Percentiles rank a stretch among this genome's conserved stretches.
Conservation (phyloP, 2,797 vertebrate genomes). For the Cirrhinus mrigala region DNA sequence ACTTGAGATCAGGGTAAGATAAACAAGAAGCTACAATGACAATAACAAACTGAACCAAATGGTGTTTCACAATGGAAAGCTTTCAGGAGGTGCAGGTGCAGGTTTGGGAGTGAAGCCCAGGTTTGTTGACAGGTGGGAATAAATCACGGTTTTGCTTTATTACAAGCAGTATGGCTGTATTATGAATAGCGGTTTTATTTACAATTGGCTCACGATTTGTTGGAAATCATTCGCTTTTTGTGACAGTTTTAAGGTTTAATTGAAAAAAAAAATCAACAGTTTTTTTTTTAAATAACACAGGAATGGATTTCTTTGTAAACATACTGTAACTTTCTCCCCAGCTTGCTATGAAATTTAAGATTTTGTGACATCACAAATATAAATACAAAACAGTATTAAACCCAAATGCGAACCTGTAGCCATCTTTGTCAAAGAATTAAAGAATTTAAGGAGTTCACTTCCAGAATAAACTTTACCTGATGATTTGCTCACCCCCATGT, state of each 20-base stretch:
- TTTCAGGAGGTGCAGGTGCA: slow-evolving; percentile 10
- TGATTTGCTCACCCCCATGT: no score
- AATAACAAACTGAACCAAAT: slow-evolving; percentile 12
- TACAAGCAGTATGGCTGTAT: not conserved
- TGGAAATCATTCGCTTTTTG: not conserved
- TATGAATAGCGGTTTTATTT: not conserved
- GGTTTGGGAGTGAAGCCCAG: slow-evolving; percentile 16
- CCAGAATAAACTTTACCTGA: no score
- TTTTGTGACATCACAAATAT: not conserved
- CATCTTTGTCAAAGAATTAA: no score
- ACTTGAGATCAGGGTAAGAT: not conserved
- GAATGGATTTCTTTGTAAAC: not conserved
- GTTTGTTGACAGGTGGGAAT: not conserved
- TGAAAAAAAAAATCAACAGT: not conserved
- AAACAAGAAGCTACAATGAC: slow-evolving; percentile 5
- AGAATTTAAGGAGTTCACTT: no score
- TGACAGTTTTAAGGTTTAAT: not conserved
- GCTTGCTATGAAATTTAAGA: slow-evolving; percentile 3
- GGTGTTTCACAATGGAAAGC: slow-evolving; percentile 25
- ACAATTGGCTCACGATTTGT: not conserved
- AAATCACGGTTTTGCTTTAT: not conserved
- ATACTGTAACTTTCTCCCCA: not conserved
- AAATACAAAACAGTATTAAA: not conserved
- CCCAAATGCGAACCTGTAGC: not conserved
- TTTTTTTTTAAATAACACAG: not conserved